Evolutionary conservation across 2,888 invertebrate genomes (phyloP).

Genomic region (Drosophila infuscata): DNA sequence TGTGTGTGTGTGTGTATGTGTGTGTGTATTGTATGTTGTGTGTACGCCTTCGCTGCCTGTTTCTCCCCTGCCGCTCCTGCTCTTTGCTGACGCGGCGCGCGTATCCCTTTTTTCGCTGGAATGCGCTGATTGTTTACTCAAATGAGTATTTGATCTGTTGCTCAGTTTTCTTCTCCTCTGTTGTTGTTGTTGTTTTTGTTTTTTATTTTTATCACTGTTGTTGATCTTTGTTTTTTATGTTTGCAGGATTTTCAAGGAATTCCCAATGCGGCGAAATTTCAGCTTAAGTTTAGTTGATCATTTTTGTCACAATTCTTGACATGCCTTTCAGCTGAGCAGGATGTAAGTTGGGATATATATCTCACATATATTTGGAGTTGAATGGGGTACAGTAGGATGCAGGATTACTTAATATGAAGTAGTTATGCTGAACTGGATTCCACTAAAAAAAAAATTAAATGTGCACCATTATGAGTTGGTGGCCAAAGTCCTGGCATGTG

Average conservation of each 20-base stretch:
- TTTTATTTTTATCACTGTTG: conserved; percentile 43
- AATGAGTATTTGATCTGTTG: conserved; percentile 74
- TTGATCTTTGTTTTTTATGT: conserved; percentile 31
- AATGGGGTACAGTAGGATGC: not conserved
- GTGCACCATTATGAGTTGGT: not conserved
- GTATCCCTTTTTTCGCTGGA: conserved; percentile 77
- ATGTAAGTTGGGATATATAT: not conserved
- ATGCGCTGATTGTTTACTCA: conserved; percentile 72
- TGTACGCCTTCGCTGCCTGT: conserved; percentile 10
- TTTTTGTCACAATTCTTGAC: conserved; percentile 9
- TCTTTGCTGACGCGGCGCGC: conserved; percentile 43
- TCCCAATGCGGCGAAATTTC: conserved; percentile 16
- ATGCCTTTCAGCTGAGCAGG: conserved; percentile 8
- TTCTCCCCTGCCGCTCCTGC: not conserved
- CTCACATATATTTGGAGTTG: not conserved
- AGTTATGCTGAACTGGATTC: not conserved
- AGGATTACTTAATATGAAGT: not conserved
- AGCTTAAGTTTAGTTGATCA: conserved; percentile 40
- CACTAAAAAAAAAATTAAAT: not conserved
- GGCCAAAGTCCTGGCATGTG: not conserved
- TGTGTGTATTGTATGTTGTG: conserved; percentile 5
- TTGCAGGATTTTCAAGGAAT: conserved; percentile 73
- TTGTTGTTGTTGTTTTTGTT: not conserved
- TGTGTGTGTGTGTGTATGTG: conserved; percentile 9
- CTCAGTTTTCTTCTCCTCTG: conserved; percentile 42